Evolutionary conservation across 2,888 invertebrate species (phyloP), one percentile per base, ranked within the genome.

Genomic region (Ecliptopera silaceata): DNA sequence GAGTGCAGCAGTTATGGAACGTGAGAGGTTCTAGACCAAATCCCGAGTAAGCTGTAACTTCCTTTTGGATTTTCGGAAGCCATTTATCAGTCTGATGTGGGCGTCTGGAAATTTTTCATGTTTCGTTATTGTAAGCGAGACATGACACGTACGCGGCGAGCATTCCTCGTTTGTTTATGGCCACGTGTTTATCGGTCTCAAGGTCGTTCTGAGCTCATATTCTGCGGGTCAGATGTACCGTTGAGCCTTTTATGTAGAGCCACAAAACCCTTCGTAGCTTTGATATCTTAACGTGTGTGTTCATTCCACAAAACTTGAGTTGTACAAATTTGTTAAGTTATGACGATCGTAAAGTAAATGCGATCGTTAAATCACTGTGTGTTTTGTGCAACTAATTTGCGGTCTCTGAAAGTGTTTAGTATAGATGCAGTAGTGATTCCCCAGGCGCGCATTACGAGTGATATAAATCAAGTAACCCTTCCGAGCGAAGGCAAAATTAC

Each of bases 41-140:
- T 92, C 92, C 91, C 89, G 81, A 88, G 86, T 92, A 92, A 92
- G 92, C 92, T 91, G 91, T 92, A 91, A 92, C 92, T 92, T 92
- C 92, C 92, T 92, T 92, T 91, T 91, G 92, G 91, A 92, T 92
- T 91, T 92, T 92, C 90, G 91, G 91, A 91, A 92, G 92, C 91
- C 91, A 92, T 92, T 92, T 92, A 91, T 92, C 92, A 91, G 92
- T 91, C 89, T 90, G 90, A 90, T 90, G 90, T 85, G 87, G 78
- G 88, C 86, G 91, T 88, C 90, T 91, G 88, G 88, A 90, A 88
- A 90, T 91, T 91, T 90, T 91, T 91, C 90, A 90, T 91, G 91
- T 92, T 91, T 90, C 88, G 89, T 91, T 91, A 91, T 89, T 90
- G 88, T 86, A 82, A 78, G 73, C 75, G 79, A 75, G 80, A 81